These are phyloP conservation scores for Trinectes maculatus DNA, from an alignment of 2,113 vertebrate species.

Conservation along the genomic window DNA sequence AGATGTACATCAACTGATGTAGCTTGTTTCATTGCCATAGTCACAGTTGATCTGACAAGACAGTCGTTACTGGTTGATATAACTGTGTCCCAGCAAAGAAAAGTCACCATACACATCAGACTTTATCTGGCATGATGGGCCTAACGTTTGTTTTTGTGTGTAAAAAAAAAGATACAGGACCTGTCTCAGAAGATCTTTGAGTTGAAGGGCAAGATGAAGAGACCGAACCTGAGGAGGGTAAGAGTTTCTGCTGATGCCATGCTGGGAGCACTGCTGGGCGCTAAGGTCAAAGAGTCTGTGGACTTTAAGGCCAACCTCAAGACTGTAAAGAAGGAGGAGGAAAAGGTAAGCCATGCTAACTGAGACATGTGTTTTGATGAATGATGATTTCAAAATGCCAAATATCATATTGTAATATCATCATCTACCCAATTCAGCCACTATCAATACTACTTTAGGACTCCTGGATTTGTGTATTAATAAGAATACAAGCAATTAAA, in stretches of 20 bases:
- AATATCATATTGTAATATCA: neutral
- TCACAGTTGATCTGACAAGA: too few relatives aligned
- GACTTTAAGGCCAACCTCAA: slow-evolving; percentile 85
- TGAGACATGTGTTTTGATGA: neutral
- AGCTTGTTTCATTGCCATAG: too few relatives aligned
- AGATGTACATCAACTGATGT: too few relatives aligned
- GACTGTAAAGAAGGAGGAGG: slow-evolving; percentile 85
- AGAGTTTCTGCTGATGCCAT: slow-evolving; percentile 85
- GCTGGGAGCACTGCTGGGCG: slow-evolving; percentile 81
- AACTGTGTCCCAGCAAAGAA: too few relatives aligned
- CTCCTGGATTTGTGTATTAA: neutral
- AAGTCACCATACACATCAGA: too few relatives aligned
- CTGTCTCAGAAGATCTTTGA: slow-evolving; percentile 82
- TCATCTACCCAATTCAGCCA: neutral
- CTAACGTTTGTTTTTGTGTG: slow-evolving; percentile 4
- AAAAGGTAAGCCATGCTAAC: slow-evolving; percentile 66
- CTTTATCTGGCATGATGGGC: too few relatives aligned
- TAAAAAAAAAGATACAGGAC: slow-evolving; percentile 72
- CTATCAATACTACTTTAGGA: neutral
- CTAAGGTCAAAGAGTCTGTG: slow-evolving; percentile 82
- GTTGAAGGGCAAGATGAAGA: slow-evolving; percentile 86
- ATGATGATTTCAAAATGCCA: neutral
- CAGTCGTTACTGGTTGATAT: too few relatives aligned
- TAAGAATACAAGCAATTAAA: neutral
- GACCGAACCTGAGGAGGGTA: slow-evolving; percentile 81